These are phyloP conservation scores for Gymnopithys bicolor DNA, from an alignment of 2,797 vertebrate species.

Conservation along the genomic window DNA sequence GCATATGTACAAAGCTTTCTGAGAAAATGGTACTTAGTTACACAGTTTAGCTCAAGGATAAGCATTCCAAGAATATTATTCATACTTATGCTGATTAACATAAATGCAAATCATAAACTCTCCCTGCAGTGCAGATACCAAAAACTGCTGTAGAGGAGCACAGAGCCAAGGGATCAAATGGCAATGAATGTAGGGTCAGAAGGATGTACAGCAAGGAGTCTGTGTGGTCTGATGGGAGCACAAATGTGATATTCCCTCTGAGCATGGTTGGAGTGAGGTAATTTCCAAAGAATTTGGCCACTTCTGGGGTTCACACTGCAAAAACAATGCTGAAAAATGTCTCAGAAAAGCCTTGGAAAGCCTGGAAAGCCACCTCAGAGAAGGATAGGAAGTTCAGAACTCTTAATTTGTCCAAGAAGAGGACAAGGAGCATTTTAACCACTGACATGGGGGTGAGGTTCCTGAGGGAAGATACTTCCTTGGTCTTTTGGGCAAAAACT, in stretches of 20 bases:
- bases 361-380: background rate
- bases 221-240: slow-evolving; percentile 14
- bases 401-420: background rate
- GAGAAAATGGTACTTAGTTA: slow-evolving; percentile 29
- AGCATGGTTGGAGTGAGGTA: background rate
- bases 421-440: background rate
- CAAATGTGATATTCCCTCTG: slow-evolving; percentile 1
- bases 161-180: slow-evolving; percentile 4
- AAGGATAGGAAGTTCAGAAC: background rate
- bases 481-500: slow-evolving; percentile 8
- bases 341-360: background rate
- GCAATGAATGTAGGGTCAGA: background rate
- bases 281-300: background rate
- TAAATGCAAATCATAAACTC: slow-evolving; percentile 64
- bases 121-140: slow-evolving; percentile 7
- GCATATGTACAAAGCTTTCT: slow-evolving; percentile 29
- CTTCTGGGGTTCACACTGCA: background rate
- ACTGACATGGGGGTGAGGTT: background rate
- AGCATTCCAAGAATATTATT: slow-evolving; percentile 68
- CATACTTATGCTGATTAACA: slow-evolving; percentile 63
- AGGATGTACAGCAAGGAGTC: background rate
- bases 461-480: background rate
- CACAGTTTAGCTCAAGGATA: slow-evolving; percentile 51
- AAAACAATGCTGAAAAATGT: background rate
- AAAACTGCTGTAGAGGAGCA: background rate